phyloP scores from a whole-genome alignment of 2,888 invertebrate species.

The Saturnia pavonia region DNA sequence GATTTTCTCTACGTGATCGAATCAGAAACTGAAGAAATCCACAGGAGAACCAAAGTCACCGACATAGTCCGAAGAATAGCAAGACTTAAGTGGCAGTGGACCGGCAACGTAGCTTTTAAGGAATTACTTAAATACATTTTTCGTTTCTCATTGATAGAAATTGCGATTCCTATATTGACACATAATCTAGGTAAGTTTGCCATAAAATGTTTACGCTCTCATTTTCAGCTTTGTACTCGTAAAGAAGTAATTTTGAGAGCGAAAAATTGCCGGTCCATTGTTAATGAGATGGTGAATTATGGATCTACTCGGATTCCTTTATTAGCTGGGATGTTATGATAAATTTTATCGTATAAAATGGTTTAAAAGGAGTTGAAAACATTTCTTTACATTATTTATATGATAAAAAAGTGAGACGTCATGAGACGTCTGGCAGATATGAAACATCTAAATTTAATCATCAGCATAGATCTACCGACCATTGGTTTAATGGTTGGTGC shows the following conservation, averaged over 20 bases:
- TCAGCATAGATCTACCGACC: too few species aligned
- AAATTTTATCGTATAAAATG: background rate
- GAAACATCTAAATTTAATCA: too few species aligned
- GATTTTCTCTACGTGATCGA: too few species aligned
- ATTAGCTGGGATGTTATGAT: conserved; percentile 20
- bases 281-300: conserved; percentile 30
- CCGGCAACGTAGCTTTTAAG: too few species aligned
- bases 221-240: conserved; percentile 26
- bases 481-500: too few species aligned
- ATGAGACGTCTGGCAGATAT: too few species aligned
- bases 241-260: conserved; percentile 26
- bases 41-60: too few species aligned
- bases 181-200: background rate
- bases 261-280: conserved; percentile 32
- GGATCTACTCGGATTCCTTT: conserved; percentile 20
- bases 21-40: too few species aligned
- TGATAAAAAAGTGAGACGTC: background rate
- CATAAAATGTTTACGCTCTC: conserved; percentile 29
- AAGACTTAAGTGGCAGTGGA: too few species aligned
- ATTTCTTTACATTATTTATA: background rate
- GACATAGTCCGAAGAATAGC: too few species aligned
- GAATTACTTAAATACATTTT: too few species aligned
- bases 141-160: conserved; percentile 8
- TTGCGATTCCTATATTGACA: conserved; percentile 8
- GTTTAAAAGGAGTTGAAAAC: background rate